Evolutionary conservation across 2,888 invertebrate genomes (phyloP).

Genomic region (Drosophila demipolita): DNA sequence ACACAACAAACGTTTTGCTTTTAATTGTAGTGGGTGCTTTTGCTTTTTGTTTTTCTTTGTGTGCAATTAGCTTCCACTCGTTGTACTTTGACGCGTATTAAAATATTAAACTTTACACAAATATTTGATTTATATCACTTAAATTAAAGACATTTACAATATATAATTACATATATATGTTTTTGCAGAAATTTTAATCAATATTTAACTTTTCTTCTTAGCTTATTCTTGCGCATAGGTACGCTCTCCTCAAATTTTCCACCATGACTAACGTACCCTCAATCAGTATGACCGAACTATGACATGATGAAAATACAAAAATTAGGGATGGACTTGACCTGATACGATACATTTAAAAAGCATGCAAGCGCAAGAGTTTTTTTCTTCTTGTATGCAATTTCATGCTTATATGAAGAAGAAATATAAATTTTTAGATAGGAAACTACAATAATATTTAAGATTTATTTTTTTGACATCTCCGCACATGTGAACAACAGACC

Average conservation of each 20-base stretch:
- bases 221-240: conserved; percentile 75
- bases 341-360: neutral
- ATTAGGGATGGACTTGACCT: conserved; percentile 13
- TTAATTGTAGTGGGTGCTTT: conserved; percentile 39
- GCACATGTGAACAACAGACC: neutral
- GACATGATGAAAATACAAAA: conserved; percentile 12
- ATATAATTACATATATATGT: conserved; percentile 78
- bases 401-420: neutral
- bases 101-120: conserved; percentile 77
- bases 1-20: conserved; percentile 54
- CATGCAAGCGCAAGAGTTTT: neutral
- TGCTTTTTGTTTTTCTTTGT: conserved; percentile 49
- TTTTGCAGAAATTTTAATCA: conserved; percentile 78
- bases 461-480: neutral
- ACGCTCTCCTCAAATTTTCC: conserved; percentile 81
- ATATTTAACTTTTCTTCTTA: conserved; percentile 72
- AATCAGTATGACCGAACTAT: conserved; percentile 37
- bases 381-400: neutral
- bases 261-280: conserved; percentile 72
- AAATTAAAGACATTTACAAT: conserved; percentile 77
- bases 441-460: neutral
- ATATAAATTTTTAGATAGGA: neutral
- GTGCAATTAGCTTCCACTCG: conserved; percentile 78
- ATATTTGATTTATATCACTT: conserved; percentile 80
- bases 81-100: conserved; percentile 78